These are phyloP conservation scores for Probaryconus sp. DNA, from an alignment of 1,140 invertebrate species.

Conservation along the genomic window DNA sequence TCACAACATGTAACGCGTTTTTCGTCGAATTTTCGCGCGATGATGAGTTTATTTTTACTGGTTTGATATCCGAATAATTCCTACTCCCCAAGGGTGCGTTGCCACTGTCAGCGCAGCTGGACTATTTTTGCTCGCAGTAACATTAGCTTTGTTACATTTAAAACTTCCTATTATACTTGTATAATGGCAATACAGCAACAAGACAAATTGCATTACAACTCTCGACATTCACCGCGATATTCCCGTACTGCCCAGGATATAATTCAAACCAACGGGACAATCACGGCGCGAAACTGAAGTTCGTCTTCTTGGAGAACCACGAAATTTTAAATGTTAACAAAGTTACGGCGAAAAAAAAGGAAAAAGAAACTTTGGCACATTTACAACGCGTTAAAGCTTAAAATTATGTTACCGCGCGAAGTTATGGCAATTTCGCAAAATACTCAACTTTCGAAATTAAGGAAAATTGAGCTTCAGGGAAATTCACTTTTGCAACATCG, in stretches of 20 bases:
- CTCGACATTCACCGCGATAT: slow-evolving; percentile 16
- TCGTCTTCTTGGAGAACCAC: slow-evolving; percentile 13
- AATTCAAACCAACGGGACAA: slow-evolving; percentile 20
- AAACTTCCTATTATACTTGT: slow-evolving; percentile 36
- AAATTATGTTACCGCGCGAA: slow-evolving; percentile 9
- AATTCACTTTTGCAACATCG: slow-evolving; percentile 5
- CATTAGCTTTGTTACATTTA: slow-evolving; percentile 12
- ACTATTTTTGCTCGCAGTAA: slow-evolving; percentile 1
- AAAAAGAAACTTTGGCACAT: slow-evolving; percentile 17
- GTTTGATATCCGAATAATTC: slow-evolving; percentile 25
- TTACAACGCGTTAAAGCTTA: slow-evolving; percentile 17
- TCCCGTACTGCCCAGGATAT: slow-evolving; percentile 9
- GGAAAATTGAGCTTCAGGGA: not conserved
- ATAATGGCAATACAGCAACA: slow-evolving; percentile 31
- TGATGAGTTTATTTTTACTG: slow-evolving; percentile 38
- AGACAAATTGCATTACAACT: slow-evolving; percentile 26
- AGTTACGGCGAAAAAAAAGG: slow-evolving; percentile 20
- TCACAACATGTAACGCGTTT: slow-evolving; percentile 25
- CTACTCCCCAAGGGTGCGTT: slow-evolving; percentile 8
- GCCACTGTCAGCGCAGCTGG: not conserved
- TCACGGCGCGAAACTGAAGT: slow-evolving; percentile 3
- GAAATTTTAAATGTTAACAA: slow-evolving; percentile 27
- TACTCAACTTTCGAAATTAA: not conserved
- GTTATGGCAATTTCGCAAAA: slow-evolving; percentile 4
- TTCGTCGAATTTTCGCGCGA: slow-evolving; percentile 22